Evolutionary conservation across 2,888 invertebrate species (phyloP), one percentile per base, ranked within the genome.

Genomic region (Lithosia quadra): DNA sequence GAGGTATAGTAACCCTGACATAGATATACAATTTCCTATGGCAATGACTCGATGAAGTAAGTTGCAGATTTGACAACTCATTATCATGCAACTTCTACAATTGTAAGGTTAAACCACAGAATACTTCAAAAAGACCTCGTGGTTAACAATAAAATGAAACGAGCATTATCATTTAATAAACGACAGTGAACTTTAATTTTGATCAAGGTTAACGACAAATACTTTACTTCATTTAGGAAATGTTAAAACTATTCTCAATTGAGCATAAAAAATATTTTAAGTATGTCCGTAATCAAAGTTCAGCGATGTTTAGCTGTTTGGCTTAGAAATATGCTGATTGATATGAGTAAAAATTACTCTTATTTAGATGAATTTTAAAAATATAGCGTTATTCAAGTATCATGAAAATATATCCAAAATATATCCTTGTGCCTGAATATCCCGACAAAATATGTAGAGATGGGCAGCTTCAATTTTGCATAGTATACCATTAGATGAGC

Each of bases 1-100:
- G 7, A 69, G 60, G 49, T 59, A 62, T 63, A 62, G 69, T 57
- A 60, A 65, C 82, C 79, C 64, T 79, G 82, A 74, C 80, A 74
- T 59, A 65, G 55, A 69, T 72, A 24, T 49, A 7, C 33, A 24
- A 72, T 59, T 59, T 43, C 28, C 63, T 59, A 55, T 73, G 68
- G 78, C 71, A 81, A 77, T 75, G 69, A 77, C 21, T 68, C 61
- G 63, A 70, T 67, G 56, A 67, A 69, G 53, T 77, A 72, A 71
- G 34, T 73, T 65, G n/a, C 10, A 69, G 63, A 61, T 65, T 69
- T 43, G 61, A 66, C 65, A 69, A 22, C 21, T 68, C 59, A 61
- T 67, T 73, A 68, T 33, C 21, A 70, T 73, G 13, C 43, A 69
- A 70, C 56, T 70, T 64, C 21, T 58, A 63, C 61, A 60, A 36